These are phyloP conservation scores for Octopus bimaculoides DNA, from an alignment of 1,140 invertebrate genomes.

Conservation along the genomic window DNA sequence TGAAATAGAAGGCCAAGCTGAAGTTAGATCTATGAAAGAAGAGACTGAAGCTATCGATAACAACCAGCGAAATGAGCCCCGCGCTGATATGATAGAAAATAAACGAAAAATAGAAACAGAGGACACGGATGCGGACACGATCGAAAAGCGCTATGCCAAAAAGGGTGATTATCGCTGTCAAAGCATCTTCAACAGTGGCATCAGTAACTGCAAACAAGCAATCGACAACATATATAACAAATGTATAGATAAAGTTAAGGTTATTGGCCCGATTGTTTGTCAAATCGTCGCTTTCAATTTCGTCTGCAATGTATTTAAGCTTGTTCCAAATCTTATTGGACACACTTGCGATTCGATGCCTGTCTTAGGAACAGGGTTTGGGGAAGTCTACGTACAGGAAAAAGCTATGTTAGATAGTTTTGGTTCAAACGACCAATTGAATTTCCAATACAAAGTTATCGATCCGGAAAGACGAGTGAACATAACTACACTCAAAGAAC, in stretches of 20 bases:
- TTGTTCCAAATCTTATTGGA: slow-evolving; percentile 36
- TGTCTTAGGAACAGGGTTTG: slow-evolving; percentile 43
- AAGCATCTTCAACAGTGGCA: slow-evolving; percentile 27
- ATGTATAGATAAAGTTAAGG: slow-evolving; percentile 36
- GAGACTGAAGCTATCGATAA: slow-evolving; percentile 14
- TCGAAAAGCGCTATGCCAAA: slow-evolving; percentile 25
- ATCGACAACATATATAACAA: slow-evolving; percentile 28
- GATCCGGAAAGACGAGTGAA: slow-evolving; percentile 28
- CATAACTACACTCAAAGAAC: slow-evolving; percentile 40
- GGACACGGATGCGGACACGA: slow-evolving; percentile 4
- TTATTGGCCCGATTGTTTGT: slow-evolving; percentile 45
- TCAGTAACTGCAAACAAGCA: slow-evolving; percentile 30
- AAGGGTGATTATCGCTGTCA: slow-evolving; percentile 47
- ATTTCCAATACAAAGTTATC: slow-evolving; percentile 46
- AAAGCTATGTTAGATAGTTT: slow-evolving; percentile 34
- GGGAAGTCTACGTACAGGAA: slow-evolving; percentile 39
- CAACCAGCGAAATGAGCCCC: neutral
- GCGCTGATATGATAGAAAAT: slow-evolving; percentile 18
- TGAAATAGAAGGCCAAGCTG: slow-evolving; percentile 15
- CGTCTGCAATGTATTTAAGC: neutral
- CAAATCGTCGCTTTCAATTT: neutral
- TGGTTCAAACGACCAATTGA: slow-evolving; percentile 40
- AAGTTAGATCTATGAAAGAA: slow-evolving; percentile 14
- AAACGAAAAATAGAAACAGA: slow-evolving; percentile 16
- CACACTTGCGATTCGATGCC: slow-evolving; percentile 38